These are phyloP conservation scores for Isoperla grammatica DNA, from an alignment of 2,888 invertebrate species.

Conservation along the genomic window DNA sequence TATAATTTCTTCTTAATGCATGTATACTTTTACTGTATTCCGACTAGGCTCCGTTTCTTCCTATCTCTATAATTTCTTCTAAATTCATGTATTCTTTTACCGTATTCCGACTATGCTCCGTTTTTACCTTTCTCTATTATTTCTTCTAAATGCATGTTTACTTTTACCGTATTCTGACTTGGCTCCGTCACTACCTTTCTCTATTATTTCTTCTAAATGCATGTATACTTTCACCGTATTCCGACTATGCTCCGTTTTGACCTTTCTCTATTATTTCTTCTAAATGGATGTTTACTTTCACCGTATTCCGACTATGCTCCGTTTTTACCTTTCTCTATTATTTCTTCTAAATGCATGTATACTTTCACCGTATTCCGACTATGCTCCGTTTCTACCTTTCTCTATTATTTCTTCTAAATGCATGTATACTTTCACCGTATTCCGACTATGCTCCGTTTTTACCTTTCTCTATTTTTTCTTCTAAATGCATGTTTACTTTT, in stretches of 20 bases:
- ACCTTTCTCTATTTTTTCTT: not conserved
- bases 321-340: not conserved
- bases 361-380: not conserved
- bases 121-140: not conserved
- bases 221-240: not conserved
- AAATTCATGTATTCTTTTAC: not conserved
- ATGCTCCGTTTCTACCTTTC: constrained; percentile 16
- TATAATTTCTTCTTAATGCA: too few relatives aligned
- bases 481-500: not conserved
- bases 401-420: too few relatives aligned
- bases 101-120: not conserved
- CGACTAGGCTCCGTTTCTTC: constrained; percentile 18
- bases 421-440: constrained; percentile 12
- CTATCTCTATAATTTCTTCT: constrained; percentile 10
- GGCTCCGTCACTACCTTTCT: not conserved
- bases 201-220: not conserved
- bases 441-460: not conserved
- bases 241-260: constrained; percentile 14
- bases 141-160: constrained; percentile 20
- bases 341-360: not conserved
- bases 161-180: constrained; percentile 15
- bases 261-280: constrained; percentile 23
- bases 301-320: too few relatives aligned
- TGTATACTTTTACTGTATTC: too few relatives aligned
- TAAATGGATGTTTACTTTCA: too few relatives aligned